These are phyloP conservation scores for Empidonax traillii DNA, from an alignment of 2,113 vertebrate species.

Conservation along the genomic window DNA sequence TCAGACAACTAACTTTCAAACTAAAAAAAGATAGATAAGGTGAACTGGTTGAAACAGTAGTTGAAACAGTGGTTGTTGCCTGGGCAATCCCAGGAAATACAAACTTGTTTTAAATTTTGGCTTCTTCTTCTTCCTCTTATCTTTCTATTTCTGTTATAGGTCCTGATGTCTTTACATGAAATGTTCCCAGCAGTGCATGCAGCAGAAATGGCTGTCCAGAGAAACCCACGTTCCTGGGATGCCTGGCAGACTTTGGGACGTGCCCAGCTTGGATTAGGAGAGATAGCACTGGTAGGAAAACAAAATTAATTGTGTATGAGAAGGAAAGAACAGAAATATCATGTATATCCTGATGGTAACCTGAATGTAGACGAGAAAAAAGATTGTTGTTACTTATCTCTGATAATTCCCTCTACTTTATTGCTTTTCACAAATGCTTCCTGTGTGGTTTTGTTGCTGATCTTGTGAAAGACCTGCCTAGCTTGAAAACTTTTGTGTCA, in stretches of 20 bases:
- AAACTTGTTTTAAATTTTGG: not conserved
- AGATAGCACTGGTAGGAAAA: conserved; percentile 86
- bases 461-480: not conserved
- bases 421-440: not conserved
- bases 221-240: conserved; percentile 89
- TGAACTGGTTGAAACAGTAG: not conserved
- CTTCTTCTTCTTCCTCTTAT: not conserved
- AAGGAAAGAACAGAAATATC: not conserved
- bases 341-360: not conserved
- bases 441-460: not conserved
- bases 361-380: not conserved
- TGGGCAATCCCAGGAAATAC: not conserved
- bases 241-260: conserved; percentile 94
- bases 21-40: not conserved
- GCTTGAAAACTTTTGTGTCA: not conserved
- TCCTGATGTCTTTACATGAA: conserved; percentile 88
- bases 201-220: conserved; percentile 89
- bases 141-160: conserved; percentile 69
- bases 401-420: not conserved
- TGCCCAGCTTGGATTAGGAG: conserved; percentile 92
- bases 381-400: not conserved
- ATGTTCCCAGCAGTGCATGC: conserved; percentile 93
- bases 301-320: not conserved
- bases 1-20: not conserved
- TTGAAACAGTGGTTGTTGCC: not conserved